Percentiles rank a stretch among this genome's conserved stretches.
Evolutionary conservation across 2,113 vertebrate genomes (phyloP).

Genomic region (Anser cygnoides): DNA sequence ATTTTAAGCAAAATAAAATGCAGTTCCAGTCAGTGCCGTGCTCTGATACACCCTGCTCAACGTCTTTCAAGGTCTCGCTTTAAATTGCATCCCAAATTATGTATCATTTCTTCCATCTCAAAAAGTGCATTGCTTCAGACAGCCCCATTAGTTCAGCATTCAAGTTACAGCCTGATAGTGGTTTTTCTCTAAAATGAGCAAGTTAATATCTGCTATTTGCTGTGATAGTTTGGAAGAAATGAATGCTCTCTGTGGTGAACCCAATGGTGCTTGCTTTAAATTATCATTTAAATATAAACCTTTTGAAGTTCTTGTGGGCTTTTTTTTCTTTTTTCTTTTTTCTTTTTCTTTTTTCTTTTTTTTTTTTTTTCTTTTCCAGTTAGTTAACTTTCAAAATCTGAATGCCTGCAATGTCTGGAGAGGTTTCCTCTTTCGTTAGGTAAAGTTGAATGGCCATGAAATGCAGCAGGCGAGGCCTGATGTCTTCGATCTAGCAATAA

Average conservation of each 20-base stretch:
- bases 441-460: not conserved
- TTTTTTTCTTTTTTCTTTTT: not conserved
- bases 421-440: not conserved
- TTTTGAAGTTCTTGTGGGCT: not conserved
- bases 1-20: conserved; percentile 10
- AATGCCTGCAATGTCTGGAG: not conserved
- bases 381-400: conserved; percentile 12
- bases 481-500: not conserved
- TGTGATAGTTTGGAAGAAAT: conserved; percentile 22
- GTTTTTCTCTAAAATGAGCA: conserved; percentile 24
- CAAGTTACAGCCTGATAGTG: not conserved
- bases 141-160: not conserved
- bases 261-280: not conserved
- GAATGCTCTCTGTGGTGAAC: not conserved
- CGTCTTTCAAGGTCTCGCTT: not conserved
- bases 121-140: not conserved
- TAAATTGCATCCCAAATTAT: conserved; percentile 13
- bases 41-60: not conserved
- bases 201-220: conserved; percentile 40
- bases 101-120: not conserved
- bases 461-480: not conserved
- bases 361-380: not conserved
- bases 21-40: not conserved
- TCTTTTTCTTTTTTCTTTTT: not conserved
- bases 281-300: not conserved